Conservation (phyloP, 2,888 invertebrate species). For the Globia sparganii region DNA sequence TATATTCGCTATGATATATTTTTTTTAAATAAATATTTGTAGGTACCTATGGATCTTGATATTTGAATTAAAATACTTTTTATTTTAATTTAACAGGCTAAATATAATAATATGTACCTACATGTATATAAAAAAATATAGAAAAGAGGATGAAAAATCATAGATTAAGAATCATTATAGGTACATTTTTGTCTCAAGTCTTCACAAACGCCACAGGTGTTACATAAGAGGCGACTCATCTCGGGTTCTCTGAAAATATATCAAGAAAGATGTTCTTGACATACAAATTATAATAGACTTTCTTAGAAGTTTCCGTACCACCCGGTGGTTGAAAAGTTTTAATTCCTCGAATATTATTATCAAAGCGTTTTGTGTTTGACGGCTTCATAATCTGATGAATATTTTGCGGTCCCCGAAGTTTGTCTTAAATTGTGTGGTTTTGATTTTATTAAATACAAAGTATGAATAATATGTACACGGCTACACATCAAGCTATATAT, state of each 20-base stretch:
- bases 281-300: constrained; percentile 51
- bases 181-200: not conserved
- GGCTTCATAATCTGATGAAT: constrained; percentile 9
- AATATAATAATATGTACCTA: no score
- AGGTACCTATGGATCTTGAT: no score
- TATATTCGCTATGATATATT: no score
- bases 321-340: constrained; percentile 12
- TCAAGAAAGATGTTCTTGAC: constrained; percentile 36
- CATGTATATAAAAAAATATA: no score
- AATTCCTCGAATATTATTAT: constrained; percentile 30
- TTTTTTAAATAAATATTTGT: no score
- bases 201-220: constrained; percentile 21
- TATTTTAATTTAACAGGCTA: no score
- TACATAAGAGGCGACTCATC: not conserved
- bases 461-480: not conserved
- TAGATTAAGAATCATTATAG: not conserved
- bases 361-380: constrained; percentile 27
- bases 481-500: no score
- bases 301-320: constrained; percentile 41
- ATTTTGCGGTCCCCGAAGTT: not conserved
- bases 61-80: no score
- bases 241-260: constrained; percentile 20
- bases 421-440: not conserved
- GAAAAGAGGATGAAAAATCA: no score
- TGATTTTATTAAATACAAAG: constrained; percentile 6